Conservation (phyloP, 2,888 invertebrate genomes). For the Pocota personata region DNA sequence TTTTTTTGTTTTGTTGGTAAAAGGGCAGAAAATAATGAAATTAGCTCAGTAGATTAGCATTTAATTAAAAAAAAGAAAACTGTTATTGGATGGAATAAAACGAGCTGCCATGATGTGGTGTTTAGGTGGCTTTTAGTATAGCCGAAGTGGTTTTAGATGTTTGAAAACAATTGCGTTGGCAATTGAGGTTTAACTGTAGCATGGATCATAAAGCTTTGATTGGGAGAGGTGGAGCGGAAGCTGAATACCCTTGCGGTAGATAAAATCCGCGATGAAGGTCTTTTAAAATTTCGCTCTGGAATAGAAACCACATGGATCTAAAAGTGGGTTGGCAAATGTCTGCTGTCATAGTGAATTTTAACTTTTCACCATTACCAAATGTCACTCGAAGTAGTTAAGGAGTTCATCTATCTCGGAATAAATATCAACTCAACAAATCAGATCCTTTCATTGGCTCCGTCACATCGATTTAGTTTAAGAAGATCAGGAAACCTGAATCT, state of each 20-base stretch:
- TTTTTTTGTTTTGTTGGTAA: background rate
- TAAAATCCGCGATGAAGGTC: too few relatives aligned
- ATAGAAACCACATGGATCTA: too few relatives aligned
- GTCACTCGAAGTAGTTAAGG: too few relatives aligned
- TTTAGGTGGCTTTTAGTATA: conserved; percentile 8
- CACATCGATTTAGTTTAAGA: too few relatives aligned
- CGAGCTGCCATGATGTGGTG: conserved; percentile 18
- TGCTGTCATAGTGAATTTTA: too few relatives aligned
- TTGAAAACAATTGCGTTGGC: conserved; percentile 21
- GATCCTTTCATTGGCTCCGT: too few relatives aligned
- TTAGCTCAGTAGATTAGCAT: conserved; percentile 56
- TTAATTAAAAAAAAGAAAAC: conserved; percentile 32
- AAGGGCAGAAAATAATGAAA: conserved; percentile 33
- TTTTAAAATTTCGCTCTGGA: too few relatives aligned
- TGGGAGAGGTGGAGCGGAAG: background rate
- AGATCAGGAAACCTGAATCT: too few relatives aligned
- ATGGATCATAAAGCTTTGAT: background rate
- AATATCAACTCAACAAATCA: too few relatives aligned
- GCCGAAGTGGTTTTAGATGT: background rate
- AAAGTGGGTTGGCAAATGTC: too few relatives aligned
- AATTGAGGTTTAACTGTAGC: background rate
- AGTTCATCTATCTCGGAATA: too few relatives aligned
- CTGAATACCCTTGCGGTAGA: background rate
- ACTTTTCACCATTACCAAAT: too few relatives aligned
- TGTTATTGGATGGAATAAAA: conserved; percentile 29